These are phyloP conservation scores for Steinernema hermaphroditum DNA, from an alignment of 2,888 invertebrate genomes.

Conservation along the genomic window DNA sequence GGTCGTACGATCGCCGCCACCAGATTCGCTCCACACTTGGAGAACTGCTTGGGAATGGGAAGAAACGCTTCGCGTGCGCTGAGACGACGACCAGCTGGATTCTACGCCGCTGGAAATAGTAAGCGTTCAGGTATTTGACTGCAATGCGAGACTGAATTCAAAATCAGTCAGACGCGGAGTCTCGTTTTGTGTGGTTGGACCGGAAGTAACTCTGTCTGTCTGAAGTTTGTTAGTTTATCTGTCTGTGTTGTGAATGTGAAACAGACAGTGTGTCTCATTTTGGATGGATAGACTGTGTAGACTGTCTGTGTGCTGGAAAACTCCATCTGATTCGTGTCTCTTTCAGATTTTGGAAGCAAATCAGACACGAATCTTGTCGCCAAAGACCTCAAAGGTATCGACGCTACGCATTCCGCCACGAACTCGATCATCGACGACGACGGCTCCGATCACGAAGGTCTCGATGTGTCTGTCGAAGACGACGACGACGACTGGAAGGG, in stretches of 20 bases:
- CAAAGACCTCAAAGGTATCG: not conserved
- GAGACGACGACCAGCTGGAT: constrained; percentile 14
- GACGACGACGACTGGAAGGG: constrained; percentile 27
- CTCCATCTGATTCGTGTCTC: too few species aligned
- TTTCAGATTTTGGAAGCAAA: constrained; percentile 20
- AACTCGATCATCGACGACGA: constrained; percentile 21
- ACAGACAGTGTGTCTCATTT: too few species aligned
- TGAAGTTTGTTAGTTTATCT: too few species aligned
- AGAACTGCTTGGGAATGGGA: constrained; percentile 53
- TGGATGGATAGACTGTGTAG: too few species aligned
- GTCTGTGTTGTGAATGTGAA: too few species aligned
- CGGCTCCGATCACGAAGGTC: not conserved
- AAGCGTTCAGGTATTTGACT: too few species aligned
- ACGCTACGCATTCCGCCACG: constrained; percentile 11
- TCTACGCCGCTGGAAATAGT: constrained; percentile 28
- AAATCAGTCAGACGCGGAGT: too few species aligned
- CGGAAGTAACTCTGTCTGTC: too few species aligned
- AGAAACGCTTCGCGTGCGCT: constrained; percentile 33
- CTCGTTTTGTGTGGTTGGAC: too few species aligned
- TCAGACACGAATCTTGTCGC: constrained; percentile 23
- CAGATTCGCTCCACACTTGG: constrained; percentile 51
- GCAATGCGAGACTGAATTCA: too few species aligned
- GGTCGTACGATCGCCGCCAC: constrained; percentile 45
- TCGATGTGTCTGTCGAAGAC: constrained; percentile 7
- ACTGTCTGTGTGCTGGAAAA: too few species aligned